Conservation (phyloP, 2,113 vertebrate genomes). For the Trematomus loennbergii region DNA sequence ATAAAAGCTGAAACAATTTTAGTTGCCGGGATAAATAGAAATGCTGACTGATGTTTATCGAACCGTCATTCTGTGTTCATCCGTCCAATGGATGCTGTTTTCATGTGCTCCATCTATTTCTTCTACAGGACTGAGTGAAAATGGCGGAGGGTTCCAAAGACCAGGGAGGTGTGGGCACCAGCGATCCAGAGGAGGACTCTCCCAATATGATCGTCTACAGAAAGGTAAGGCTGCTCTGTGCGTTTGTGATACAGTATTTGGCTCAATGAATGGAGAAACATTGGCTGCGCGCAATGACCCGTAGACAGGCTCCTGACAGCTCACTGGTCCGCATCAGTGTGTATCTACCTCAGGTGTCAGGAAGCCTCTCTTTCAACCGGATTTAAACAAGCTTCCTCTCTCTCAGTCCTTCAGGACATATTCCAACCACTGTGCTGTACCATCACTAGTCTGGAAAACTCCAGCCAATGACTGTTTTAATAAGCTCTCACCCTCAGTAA, state of each 20-base stretch:
- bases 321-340: constrained; percentile 54
- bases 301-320: constrained; percentile 39
- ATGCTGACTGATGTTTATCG: constrained; percentile 49
- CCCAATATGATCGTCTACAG: constrained; percentile 98
- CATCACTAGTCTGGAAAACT: constrained; percentile 23
- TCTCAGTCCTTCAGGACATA: constrained; percentile 15
- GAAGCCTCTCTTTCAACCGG: constrained; percentile 33
- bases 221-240: constrained; percentile 86
- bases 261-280: constrained; percentile 11
- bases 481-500: constrained; percentile 50
- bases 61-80: constrained; percentile 35
- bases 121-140: constrained; percentile 62
- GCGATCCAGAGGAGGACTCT: constrained; percentile 92
- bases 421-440: constrained; percentile 4
- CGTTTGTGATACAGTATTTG: constrained; percentile 14
- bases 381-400: constrained; percentile 16
- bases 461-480: constrained; percentile 50
- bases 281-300: constrained; percentile 43
- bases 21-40: constrained; percentile 7
- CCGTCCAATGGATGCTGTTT: background rate
- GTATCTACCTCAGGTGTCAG: constrained; percentile 42
- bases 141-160: constrained; percentile 92
- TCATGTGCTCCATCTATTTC: constrained; percentile 29
- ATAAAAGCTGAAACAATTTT: constrained; percentile 39
- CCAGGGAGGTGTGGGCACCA: constrained; percentile 78